phyloP scores from a whole-genome alignment of 2,888 invertebrate species.

The Drosophila leonis region DNA sequence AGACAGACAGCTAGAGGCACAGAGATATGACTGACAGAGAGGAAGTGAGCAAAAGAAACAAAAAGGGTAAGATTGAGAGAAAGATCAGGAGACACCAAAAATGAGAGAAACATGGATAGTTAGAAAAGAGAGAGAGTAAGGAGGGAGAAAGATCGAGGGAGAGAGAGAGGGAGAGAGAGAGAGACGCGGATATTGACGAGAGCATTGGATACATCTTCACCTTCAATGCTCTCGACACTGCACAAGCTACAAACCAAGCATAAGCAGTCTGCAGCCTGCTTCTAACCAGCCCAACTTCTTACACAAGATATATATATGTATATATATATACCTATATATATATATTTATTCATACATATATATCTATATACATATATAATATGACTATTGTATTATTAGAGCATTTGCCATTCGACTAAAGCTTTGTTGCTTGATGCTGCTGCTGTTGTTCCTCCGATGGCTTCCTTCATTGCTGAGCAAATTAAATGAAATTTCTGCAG shows the following conservation, averaged over 20 bases:
- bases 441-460: constrained; percentile 17
- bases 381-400: neutral
- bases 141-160: no score
- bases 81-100: neutral
- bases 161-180: no score
- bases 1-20: neutral
- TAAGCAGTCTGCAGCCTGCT: no score
- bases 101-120: neutral
- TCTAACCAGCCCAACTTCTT: no score
- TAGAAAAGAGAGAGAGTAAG: no score
- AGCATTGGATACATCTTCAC: no score
- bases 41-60: neutral
- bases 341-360: neutral
- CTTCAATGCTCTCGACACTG: neutral
- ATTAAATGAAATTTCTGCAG: constrained; percentile 84
- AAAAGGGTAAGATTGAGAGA: neutral
- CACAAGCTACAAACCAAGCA: neutral
- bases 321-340: neutral
- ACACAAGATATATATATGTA: no score
- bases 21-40: neutral
- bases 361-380: neutral
- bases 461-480: constrained; percentile 70
- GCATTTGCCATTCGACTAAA: constrained; percentile 9
- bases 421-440: constrained; percentile 8
- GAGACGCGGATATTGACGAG: no score